Conservation (phyloP, 2,113 vertebrate species). For the Microcebus ravelobensis region DNA sequence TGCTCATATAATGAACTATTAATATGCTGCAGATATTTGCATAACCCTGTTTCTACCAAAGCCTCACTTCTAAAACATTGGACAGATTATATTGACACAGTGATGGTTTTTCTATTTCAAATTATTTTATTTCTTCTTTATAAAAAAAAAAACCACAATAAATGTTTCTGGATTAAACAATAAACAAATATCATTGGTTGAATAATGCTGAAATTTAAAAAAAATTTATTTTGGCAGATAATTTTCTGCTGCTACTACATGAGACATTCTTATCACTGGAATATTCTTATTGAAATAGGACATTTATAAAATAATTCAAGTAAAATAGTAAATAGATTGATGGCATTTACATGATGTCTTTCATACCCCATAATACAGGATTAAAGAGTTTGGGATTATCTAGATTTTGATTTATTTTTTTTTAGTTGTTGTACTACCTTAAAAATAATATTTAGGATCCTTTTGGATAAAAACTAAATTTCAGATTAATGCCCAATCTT, state of each 20-base stretch:
- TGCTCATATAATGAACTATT: neutral
- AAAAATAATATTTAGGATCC: neutral
- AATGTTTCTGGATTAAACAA: neutral
- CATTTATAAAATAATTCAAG: neutral
- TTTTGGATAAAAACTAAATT: neutral
- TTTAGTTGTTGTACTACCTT: neutral
- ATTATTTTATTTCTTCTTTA: neutral
- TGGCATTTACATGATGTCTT: neutral
- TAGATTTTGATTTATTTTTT: neutral
- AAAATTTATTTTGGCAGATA: neutral
- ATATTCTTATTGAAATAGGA: neutral
- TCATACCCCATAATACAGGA: neutral
- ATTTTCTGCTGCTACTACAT: neutral
- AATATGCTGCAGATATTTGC: neutral
- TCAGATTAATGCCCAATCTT: neutral
- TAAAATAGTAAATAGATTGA: neutral
- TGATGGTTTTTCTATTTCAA: neutral
- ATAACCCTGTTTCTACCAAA: neutral
- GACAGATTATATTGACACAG: neutral
- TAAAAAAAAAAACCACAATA: neutral
- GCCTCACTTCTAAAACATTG: neutral
- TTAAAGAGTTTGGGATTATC: neutral
- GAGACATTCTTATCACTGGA: neutral
- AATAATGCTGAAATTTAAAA: neutral
- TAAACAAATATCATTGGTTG: neutral